A percentile compares a stretch with the other conserved stretches of the same genome.
These are phyloP conservation scores for Drosophila punjabiensis DNA, from an alignment of 1,140 invertebrate genomes.

Conservation along the genomic window DNA sequence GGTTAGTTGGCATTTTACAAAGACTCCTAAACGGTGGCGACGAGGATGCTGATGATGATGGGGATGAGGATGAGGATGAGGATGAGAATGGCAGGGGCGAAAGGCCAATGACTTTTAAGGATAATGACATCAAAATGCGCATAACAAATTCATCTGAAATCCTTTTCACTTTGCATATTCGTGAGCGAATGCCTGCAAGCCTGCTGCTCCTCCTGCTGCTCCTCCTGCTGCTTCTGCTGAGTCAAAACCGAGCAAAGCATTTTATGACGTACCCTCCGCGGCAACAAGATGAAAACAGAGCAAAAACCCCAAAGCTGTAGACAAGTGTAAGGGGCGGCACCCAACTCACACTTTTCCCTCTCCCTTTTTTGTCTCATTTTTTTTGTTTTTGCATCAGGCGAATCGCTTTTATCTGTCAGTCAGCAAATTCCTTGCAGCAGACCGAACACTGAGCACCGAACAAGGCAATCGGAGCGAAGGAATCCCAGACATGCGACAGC, in stretches of 20 bases:
- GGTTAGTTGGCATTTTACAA: slow-evolving; percentile 21
- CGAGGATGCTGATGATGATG: neutral
- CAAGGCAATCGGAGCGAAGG: slow-evolving; percentile 18
- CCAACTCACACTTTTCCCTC: slow-evolving; percentile 8
- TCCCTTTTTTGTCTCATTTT: neutral
- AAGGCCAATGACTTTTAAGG: slow-evolving; percentile 70
- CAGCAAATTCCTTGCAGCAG: slow-evolving; percentile 24
- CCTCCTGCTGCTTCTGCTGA: too few relatives aligned
- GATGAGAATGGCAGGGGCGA: slow-evolving; percentile 23
- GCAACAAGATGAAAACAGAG: slow-evolving; percentile 1
- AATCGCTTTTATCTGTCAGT: slow-evolving; percentile 24
- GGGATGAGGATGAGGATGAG: neutral
- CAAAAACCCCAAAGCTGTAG: slow-evolving; percentile 8
- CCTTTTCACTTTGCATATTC: slow-evolving; percentile 70
- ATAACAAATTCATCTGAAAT: slow-evolving; percentile 76
- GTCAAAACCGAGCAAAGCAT: slow-evolving; percentile 19
- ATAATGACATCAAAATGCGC: slow-evolving; percentile 76
- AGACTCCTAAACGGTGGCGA: slow-evolving; percentile 6
- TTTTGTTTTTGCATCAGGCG: slow-evolving; percentile 14
- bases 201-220: too few relatives aligned
- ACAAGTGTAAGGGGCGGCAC: slow-evolving; percentile 24
- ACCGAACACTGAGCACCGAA: slow-evolving; percentile 15
- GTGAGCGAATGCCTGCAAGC: slow-evolving; percentile 19
- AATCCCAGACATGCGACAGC: slow-evolving; percentile 20
- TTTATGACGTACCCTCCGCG: slow-evolving; percentile 28